Evolutionary conservation across 2,797 vertebrate genomes (phyloP).

Genomic region (Pantherophis alleghaniensis): DNA sequence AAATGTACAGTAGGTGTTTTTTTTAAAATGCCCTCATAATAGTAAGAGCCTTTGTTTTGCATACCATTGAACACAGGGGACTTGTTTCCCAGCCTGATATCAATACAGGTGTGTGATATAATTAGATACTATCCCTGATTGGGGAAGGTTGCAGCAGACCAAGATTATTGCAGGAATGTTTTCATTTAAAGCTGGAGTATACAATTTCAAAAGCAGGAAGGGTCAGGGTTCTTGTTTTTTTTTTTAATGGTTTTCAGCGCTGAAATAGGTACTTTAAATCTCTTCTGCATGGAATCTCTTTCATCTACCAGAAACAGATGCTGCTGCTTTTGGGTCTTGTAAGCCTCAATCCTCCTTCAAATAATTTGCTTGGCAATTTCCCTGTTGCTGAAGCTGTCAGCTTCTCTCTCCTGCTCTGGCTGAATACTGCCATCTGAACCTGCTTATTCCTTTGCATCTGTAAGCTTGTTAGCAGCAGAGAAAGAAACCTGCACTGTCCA

Average conservation of each 20-base stretch:
- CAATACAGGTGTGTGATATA: neutral
- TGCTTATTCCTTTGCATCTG: neutral
- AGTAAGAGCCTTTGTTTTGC: neutral
- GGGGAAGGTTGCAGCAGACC: neutral
- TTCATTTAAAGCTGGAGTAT: neutral
- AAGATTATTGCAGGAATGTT: neutral
- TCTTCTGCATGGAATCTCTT: neutral
- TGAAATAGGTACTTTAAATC: neutral
- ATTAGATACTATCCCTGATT: neutral
- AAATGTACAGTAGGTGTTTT: neutral
- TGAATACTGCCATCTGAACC: neutral
- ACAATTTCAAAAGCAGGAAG: neutral
- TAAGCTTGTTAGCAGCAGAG: neutral
- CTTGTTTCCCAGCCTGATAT: neutral
- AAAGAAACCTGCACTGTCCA: neutral
- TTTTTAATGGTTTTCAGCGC: neutral
- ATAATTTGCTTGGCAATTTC: neutral
- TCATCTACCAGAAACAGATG: neutral
- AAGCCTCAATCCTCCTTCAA: neutral
- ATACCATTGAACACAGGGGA: neutral
- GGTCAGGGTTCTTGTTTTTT: neutral
- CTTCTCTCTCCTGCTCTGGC: neutral
- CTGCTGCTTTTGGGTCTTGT: neutral
- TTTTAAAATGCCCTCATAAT: neutral
- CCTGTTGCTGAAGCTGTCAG: neutral